Evolutionary conservation across 2,888 invertebrate species (phyloP), one percentile per base, ranked within the genome.

Genomic region (Chouioia cunea): DNA sequence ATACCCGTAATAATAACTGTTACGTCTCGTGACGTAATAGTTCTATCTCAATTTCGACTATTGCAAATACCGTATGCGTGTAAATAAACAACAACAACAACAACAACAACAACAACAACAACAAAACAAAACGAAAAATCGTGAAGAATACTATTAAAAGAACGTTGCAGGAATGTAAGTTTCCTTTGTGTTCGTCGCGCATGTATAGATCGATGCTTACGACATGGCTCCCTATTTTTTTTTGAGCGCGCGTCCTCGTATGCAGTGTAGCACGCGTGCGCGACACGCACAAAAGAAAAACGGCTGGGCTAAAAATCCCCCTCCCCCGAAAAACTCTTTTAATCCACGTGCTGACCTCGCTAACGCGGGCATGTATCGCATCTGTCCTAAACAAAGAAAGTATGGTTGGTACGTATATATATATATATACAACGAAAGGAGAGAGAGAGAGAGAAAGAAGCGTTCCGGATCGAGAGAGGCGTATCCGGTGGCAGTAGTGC

Each of bases 291-390:
- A 71, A 64, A 71, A 71, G 67, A 67, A 64, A 67, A 71, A 64
- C 66, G 66, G 57, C 71, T 70, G 54, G n/a, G 59, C 46, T 71
- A 71, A 71, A 71, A 59, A 67, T 60, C 71, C 67, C 71, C 53
- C 52, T 58, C 58, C 63, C 12, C n/a, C 54, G 1, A 0, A 66
- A 67, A 71, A 71, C 71, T 71, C 71, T 71, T 71, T 71, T 71
- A 71, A 71, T 71, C 67, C 71, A 36, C 71, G 50, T 60, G 47
- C 65, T 43, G 48, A 50, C 43, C 36, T 46, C 60, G 67, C 67
- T 54, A 67, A 57, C 69, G 58, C 44, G 18, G 15, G 64, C 50
- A 23, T 46, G 54, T 65, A 54, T 22, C 43, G 65, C 64, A 53
- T 64, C 59, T 59, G 58, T 57, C 54, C 65, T 59, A 70, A 60